Percentiles rank a stretch among this genome's conserved stretches.
Conservation (phyloP, 1,140 invertebrate species). For the Triops longicaudatus region DNA sequence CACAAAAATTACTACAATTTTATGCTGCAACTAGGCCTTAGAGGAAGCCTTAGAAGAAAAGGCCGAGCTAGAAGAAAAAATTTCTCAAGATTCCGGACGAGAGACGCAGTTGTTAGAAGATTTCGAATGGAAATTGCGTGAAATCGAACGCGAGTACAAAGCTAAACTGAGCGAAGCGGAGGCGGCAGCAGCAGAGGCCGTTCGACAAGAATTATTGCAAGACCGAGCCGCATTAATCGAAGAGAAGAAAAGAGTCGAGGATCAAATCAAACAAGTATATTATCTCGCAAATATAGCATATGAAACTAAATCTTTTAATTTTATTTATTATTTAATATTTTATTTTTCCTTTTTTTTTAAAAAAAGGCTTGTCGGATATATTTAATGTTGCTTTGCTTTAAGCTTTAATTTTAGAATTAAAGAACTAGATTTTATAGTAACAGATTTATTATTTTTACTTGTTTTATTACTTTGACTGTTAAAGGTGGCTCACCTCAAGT, state of each 20-base stretch:
- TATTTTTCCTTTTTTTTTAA: not conserved
- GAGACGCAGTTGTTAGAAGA: slow-evolving; percentile 56
- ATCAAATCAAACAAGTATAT: slow-evolving; percentile 34
- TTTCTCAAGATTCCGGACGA: slow-evolving; percentile 50
- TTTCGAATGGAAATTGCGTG: slow-evolving; percentile 58
- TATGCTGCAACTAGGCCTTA: slow-evolving; percentile 40
- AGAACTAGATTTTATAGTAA: too few relatives aligned
- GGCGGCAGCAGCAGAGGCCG: slow-evolving; percentile 43
- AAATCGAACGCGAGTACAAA: slow-evolving; percentile 54
- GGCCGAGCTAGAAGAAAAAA: slow-evolving; percentile 48
- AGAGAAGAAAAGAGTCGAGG: slow-evolving; percentile 37
- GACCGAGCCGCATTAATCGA: slow-evolving; percentile 34
- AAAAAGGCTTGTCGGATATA: too few relatives aligned
- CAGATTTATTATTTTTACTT: slow-evolving; percentile 28
- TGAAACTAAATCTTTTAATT: not conserved
- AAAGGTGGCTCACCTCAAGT: slow-evolving; percentile 46
- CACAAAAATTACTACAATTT: not conserved
- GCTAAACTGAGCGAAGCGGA: slow-evolving; percentile 45
- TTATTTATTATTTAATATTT: not conserved
- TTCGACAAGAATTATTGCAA: slow-evolving; percentile 38
- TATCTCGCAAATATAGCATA: not conserved
- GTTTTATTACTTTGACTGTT: slow-evolving; percentile 26
- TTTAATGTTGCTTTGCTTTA: too few relatives aligned
- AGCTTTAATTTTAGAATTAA: too few relatives aligned
- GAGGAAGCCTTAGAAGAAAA: slow-evolving; percentile 51